These are phyloP conservation scores for Pterostichus madidus DNA, from an alignment of 2,888 invertebrate genomes.

Conservation along the genomic window DNA sequence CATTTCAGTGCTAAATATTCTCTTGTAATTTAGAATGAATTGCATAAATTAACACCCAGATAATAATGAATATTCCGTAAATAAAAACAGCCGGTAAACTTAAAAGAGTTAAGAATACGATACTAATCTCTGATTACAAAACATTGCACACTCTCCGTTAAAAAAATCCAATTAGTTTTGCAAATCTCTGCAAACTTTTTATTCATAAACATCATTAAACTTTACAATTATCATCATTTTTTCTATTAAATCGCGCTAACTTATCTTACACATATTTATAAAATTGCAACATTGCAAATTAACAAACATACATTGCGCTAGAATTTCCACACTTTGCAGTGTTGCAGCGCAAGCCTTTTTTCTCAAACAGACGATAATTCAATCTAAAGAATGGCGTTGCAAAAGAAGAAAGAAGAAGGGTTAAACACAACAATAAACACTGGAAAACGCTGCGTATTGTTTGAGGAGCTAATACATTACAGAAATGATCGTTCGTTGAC, in stretches of 20 bases:
- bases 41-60: constrained; percentile 12
- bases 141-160: background rate
- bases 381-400: constrained; percentile 37
- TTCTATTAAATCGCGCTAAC: background rate
- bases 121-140: constrained; percentile 1
- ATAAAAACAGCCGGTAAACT: background rate
- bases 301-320: constrained; percentile 48
- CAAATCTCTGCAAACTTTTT: constrained; percentile 28
- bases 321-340: constrained; percentile 31
- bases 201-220: constrained; percentile 36
- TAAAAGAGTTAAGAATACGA: background rate
- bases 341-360: constrained; percentile 27
- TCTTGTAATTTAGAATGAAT: background rate
- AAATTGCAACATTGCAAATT: constrained; percentile 44
- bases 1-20: background rate
- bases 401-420: constrained; percentile 29
- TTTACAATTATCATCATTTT: constrained; percentile 41
- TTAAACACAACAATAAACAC: constrained; percentile 14
- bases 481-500: constrained; percentile 21
- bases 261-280: constrained; percentile 44
- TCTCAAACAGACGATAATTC: constrained; percentile 44
- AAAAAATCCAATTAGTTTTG: constrained; percentile 26
- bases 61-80: constrained; percentile 31
- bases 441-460: background rate
- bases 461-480: constrained; percentile 25